Conservation (phyloP, 1,140 invertebrate species). For the Drosophila obscura region DNA sequence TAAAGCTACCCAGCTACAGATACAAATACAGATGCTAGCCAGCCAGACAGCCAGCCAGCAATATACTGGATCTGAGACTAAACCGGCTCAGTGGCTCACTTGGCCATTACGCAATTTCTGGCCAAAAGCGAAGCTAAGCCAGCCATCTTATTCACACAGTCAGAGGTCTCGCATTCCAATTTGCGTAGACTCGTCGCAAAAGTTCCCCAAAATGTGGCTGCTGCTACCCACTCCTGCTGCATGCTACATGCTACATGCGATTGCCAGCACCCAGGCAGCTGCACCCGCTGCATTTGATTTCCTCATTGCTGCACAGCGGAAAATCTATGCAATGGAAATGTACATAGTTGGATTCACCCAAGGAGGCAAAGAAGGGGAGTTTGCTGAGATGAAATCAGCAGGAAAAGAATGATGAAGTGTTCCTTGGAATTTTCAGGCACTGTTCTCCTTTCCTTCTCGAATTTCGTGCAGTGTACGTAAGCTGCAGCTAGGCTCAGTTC, state of each 20-base stretch:
- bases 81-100: conserved; percentile 64
- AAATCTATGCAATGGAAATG: conserved; percentile 3
- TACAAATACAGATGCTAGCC: conserved; percentile 13
- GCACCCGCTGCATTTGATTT: conserved; percentile 65
- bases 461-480: conserved; percentile 40
- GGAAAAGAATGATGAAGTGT: background rate
- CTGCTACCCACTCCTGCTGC: conserved; percentile 39
- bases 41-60: conserved; percentile 8
- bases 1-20: conserved; percentile 13
- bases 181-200: conserved; percentile 67
- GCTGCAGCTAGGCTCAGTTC: conserved; percentile 28
- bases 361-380: no score
- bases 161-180: conserved; percentile 81
- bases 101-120: conserved; percentile 50
- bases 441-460: background rate
- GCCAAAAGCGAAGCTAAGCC: conserved; percentile 52
- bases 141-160: conserved; percentile 64
- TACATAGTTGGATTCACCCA: background rate
- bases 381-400: background rate
- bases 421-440: no score
- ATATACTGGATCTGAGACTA: conserved; percentile 13
- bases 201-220: conserved; percentile 3
- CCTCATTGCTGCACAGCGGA: conserved; percentile 58
- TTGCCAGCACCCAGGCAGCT: conserved; percentile 32
- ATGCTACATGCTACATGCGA: conserved; percentile 1